Conservation (phyloP, 2,888 invertebrate genomes). For the Apamea monoglypha region DNA sequence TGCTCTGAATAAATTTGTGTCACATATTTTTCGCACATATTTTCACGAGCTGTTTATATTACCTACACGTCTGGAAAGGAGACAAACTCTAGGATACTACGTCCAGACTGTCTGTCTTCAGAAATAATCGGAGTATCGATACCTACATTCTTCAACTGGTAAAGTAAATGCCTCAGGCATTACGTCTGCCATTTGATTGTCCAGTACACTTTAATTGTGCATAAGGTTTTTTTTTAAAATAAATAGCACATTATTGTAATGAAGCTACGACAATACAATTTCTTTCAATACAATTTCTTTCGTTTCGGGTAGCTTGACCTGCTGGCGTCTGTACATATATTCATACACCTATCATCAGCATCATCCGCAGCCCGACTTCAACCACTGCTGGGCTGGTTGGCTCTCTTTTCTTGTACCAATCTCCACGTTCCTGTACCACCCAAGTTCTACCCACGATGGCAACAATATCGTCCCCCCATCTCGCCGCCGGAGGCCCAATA, state of each 20-base stretch:
- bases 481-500: no score
- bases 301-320: no score
- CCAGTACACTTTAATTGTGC: neutral
- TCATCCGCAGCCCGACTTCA: no score
- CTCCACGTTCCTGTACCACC: no score
- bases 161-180: neutral
- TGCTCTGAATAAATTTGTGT: constrained; percentile 33
- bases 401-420: no score
- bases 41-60: constrained; percentile 20
- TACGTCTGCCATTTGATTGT: neutral
- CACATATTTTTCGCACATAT: constrained; percentile 15
- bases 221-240: neutral
- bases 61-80: neutral
- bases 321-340: no score
- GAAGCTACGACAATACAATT: neutral
- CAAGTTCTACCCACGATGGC: no score
- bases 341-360: no score
- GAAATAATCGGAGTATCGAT: neutral
- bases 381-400: no score
- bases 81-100: constrained; percentile 1
- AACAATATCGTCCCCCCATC: no score
- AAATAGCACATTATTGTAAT: neutral
- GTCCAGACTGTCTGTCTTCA: neutral
- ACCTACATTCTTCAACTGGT: no score
- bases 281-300: no score